phyloP scores from a whole-genome alignment of 2,797 vertebrate genomes.

The Halcyon badia region DNA sequence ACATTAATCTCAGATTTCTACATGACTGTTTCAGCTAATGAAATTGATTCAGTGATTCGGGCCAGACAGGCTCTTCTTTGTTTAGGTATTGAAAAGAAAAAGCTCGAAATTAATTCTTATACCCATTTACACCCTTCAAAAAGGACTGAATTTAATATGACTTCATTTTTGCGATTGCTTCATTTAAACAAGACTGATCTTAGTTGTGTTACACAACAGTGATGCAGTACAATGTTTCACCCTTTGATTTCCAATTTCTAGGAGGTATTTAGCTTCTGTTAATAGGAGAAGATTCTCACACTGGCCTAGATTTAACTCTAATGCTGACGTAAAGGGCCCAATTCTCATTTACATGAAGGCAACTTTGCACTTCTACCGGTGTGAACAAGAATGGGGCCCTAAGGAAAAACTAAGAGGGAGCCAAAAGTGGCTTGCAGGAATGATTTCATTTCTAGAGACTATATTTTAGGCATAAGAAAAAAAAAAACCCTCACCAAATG shows the following conservation, averaged over 20 bases:
- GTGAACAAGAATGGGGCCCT: neutral
- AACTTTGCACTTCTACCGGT: neutral
- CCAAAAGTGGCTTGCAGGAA: neutral
- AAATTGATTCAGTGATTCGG: conserved; percentile 7
- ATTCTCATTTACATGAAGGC: neutral
- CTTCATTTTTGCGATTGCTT: neutral
- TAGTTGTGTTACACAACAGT: neutral
- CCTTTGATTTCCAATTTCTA: neutral
- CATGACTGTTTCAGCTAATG: conserved; percentile 8
- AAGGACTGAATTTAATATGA: neutral
- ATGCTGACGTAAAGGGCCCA: neutral
- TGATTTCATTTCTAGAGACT: neutral
- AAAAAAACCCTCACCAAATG: neutral
- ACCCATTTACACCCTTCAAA: neutral
- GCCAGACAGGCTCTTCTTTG: neutral
- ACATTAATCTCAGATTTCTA: conserved; percentile 16
- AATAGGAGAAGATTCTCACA: neutral
- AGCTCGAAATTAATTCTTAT: conserved; percentile 10
- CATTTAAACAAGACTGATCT: conserved; percentile 18
- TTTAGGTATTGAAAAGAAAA: neutral
- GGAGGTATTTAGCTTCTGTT: conserved; percentile 8
- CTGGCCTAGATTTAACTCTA: neutral
- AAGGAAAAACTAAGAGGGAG: neutral
- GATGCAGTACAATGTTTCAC: neutral
- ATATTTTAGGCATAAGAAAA: conserved; percentile 7